These are phyloP conservation scores for Merluccius polli DNA, from an alignment of 2,797 vertebrate genomes.

Conservation along the genomic window DNA sequence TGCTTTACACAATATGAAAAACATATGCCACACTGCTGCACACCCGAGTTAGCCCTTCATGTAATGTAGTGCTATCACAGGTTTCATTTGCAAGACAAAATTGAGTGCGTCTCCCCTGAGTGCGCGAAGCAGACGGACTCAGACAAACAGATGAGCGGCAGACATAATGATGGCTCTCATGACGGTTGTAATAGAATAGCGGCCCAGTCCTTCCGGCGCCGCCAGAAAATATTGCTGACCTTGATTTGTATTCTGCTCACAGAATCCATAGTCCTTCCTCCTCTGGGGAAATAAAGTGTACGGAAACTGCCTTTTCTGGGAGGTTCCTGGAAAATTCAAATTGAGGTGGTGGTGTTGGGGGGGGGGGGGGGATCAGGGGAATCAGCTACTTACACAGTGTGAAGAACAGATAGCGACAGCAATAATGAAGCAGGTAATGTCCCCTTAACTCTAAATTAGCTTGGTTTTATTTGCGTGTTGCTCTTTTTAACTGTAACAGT, in stretches of 20 bases:
- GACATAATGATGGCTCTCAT: slow-evolving; percentile 33
- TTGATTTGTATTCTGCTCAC: slow-evolving; percentile 55
- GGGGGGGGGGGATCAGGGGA: slow-evolving; percentile 24
- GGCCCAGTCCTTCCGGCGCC: slow-evolving; percentile 27
- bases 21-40: background rate
- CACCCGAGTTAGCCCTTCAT: background rate
- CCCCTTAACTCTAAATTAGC: background rate
- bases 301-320: slow-evolving; percentile 29
- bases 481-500: background rate
- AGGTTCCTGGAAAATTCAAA: slow-evolving; percentile 55
- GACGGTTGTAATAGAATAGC: slow-evolving; percentile 34
- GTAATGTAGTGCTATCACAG: background rate
- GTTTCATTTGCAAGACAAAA: background rate
- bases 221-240: slow-evolving; percentile 51
- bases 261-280: slow-evolving; percentile 31
- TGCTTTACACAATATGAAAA: background rate
- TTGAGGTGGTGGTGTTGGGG: slow-evolving; percentile 5
- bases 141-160: background rate
- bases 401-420: slow-evolving; percentile 58
- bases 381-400: slow-evolving; percentile 45
- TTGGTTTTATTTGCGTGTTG: background rate
- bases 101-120: background rate
- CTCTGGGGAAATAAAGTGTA: slow-evolving; percentile 50
- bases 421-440: slow-evolving; percentile 52
- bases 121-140: background rate